Evolutionary conservation across 2,888 invertebrate species (phyloP).

Genomic region (Platynereis dumerilii): DNA sequence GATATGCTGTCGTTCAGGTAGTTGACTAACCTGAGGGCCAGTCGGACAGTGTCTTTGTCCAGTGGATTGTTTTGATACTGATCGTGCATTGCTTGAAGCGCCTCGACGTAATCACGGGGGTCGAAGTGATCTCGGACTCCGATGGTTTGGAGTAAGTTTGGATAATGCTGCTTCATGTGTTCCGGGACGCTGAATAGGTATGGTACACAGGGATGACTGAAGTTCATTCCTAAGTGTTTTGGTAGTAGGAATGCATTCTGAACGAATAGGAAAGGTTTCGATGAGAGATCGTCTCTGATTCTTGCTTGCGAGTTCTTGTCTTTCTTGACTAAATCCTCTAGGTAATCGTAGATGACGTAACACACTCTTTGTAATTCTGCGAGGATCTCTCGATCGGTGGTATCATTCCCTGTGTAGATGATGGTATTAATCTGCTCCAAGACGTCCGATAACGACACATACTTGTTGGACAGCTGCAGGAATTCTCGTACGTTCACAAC

Average conservation of each 20-base stretch:
- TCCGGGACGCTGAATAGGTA: constrained; percentile 39
- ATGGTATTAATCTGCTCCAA: constrained; percentile 38
- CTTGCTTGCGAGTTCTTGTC: constrained; percentile 1
- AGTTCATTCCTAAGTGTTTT: constrained; percentile 35
- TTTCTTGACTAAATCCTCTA: constrained; percentile 30
- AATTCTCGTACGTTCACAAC: constrained; percentile 26
- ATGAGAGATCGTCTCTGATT: constrained; percentile 26
- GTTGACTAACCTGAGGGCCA: constrained; percentile 35
- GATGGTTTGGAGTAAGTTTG: constrained; percentile 31
- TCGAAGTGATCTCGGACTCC: constrained; percentile 40
- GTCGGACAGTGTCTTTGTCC: constrained; percentile 31
- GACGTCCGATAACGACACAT: constrained; percentile 31
- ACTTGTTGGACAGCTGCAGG: constrained; percentile 30
- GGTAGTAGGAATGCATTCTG: constrained; percentile 33
- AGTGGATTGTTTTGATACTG: constrained; percentile 25
- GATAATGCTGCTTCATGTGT: constrained; percentile 28
- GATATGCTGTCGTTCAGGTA: constrained; percentile 37
- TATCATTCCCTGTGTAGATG: constrained; percentile 22
- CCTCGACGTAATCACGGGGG: constrained; percentile 34
- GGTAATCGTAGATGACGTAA: constrained; percentile 29
- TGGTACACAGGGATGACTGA: constrained; percentile 40
- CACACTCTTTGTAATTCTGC: constrained; percentile 30
- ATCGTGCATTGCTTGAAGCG: constrained; percentile 29
- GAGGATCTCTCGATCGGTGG: constrained; percentile 15
- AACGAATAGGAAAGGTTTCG: constrained; percentile 34